Base-by-base conservation (phyloP, 2,888 invertebrate genomes). In the Trimorus sp. region DNA sequence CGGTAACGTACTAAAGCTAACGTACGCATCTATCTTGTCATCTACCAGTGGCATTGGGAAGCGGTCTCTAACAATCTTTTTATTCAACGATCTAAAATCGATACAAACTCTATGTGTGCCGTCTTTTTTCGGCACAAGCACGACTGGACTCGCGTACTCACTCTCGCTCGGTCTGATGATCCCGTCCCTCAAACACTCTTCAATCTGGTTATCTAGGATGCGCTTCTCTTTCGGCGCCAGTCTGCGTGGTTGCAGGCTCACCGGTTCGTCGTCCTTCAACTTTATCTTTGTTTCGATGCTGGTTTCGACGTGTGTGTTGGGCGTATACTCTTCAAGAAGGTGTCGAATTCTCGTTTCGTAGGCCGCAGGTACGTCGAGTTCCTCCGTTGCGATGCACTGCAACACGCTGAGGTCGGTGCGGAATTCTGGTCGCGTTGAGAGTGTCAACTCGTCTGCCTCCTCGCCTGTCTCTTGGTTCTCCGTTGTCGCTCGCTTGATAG, bases 261-360 rank as follows among this genome's bases (percentile, higher is more conserved):
- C 85, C 0, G 88, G 88, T 37, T 12, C 11, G 26, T 53, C 26
- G 53, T 53, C 16, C 66, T 84, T 85, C 4, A 89, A 56, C 8
- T 88, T 65, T 11, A 89, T 86, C 66, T 81, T 81, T 79, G 85
- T 88, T 38, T 86, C 82, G 9, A 87, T 76, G 48, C 8, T 58
- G 1, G 45, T 56, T 9, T 56, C 7, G 6, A 56, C 66, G 36
- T 58, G 15, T 37, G 36, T 45, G 7, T 11, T 36, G n/a, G 58
- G 68, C 8, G 48, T 36, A n/a, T 48, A 16, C 3, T 58, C 37
- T 36, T 48, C 7, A 4, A 68, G n/a, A 36, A 68, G 45, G 15
- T 54, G 54, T 59, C 51, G 66, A 59, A 49, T 15, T 63, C 16
- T 45, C n/a, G n/a, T 38, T 37, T 45, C 15, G 36, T 59, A 59